A percentile compares a stretch with the other conserved stretches of the same genome.
Conservation (phyloP, 2,888 invertebrate species). For the Craniophora ligustri region DNA sequence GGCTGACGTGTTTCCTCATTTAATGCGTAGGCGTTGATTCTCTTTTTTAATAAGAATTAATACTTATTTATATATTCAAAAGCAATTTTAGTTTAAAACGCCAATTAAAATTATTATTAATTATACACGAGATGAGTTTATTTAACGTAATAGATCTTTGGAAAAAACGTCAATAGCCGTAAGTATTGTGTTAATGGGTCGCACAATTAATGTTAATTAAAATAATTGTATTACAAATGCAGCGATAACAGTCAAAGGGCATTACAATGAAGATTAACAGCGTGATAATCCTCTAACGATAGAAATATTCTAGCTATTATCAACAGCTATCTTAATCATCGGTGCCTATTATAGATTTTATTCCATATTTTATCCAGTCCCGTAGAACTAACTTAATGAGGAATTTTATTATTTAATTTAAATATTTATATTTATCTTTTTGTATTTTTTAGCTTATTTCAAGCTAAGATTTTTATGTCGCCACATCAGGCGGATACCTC, state of each 20-base stretch:
- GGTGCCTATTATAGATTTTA: too few species aligned
- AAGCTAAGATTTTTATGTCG: too few species aligned
- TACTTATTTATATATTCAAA: neutral
- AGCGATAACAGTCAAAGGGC: conserved; percentile 47
- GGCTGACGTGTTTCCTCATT: too few species aligned
- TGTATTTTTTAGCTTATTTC: too few species aligned
- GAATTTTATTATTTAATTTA: too few species aligned
- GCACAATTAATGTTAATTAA: conserved; percentile 43
- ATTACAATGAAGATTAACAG: conserved; percentile 35
- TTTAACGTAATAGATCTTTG: conserved; percentile 6
- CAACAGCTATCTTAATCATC: too few species aligned
- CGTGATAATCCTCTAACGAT: conserved; percentile 20
- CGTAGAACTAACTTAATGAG: too few species aligned
- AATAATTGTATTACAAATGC: conserved; percentile 34
- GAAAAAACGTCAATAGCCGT: conserved; percentile 18
- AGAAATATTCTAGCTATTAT: conserved; percentile 25
- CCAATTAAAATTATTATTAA: conserved; percentile 10
- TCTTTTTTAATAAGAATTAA: too few species aligned
- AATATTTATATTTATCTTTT: too few species aligned
- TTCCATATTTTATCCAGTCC: too few species aligned
- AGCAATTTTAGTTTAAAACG: neutral
- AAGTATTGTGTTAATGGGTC: conserved; percentile 20
- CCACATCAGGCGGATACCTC: too few species aligned
- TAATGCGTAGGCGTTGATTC: too few species aligned
- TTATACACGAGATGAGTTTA: conserved; percentile 2